Conservation (phyloP, 2,888 invertebrate genomes). For the Lycophotia porphyrea region DNA sequence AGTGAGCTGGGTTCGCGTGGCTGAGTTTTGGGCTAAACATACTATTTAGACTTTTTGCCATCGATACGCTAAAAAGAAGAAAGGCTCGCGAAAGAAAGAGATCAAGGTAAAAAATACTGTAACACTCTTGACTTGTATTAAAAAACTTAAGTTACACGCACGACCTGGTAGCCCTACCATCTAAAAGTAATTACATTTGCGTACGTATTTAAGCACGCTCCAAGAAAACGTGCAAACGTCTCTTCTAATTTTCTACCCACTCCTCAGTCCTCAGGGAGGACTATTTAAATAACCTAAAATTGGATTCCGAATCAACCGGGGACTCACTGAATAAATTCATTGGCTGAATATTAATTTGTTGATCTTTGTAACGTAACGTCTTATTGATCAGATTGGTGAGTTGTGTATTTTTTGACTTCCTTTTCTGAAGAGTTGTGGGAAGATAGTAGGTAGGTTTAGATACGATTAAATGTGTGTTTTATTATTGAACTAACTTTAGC, state of each 20-base stretch:
- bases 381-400: slow-evolving; percentile 57
- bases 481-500: neutral
- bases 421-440: neutral
- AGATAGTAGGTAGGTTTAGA: neutral
- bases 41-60: no score
- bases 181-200: slow-evolving; percentile 83
- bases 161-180: slow-evolving; percentile 67
- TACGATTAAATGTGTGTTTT: neutral
- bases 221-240: slow-evolving; percentile 80
- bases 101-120: neutral
- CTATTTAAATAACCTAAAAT: slow-evolving; percentile 85
- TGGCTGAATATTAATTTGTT: slow-evolving; percentile 72
- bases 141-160: slow-evolving; percentile 5
- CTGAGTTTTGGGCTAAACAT: no score
- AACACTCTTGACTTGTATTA: neutral
- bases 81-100: neutral
- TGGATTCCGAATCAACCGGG: slow-evolving; percentile 78
- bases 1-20: no score
- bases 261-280: slow-evolving; percentile 70
- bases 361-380: slow-evolving; percentile 64
- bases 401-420: slow-evolving; percentile 30
- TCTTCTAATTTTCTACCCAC: slow-evolving; percentile 75
- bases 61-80: no score
- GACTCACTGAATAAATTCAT: slow-evolving; percentile 69
- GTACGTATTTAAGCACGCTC: slow-evolving; percentile 80